phyloP scores from a whole-genome alignment of 2,797 vertebrate species.

The Neomorphus geoffroyi region DNA sequence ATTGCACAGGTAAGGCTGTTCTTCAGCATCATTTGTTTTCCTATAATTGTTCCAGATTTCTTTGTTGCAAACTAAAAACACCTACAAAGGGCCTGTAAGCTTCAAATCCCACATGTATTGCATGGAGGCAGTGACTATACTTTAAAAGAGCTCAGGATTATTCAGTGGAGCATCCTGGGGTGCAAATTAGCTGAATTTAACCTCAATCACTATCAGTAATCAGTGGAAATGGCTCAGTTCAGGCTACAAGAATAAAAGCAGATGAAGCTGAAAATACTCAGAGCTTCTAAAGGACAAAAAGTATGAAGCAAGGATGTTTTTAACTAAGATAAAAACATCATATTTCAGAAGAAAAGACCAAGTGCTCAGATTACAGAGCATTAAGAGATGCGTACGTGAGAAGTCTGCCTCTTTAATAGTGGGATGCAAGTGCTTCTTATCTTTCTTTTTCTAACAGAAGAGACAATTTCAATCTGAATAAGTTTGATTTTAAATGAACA shows the following conservation, averaged over 20 bases:
- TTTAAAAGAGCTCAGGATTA: background rate
- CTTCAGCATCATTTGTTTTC: background rate
- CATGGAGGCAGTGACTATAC: background rate
- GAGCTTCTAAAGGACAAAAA: background rate
- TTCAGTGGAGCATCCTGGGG: background rate
- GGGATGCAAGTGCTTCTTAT: background rate
- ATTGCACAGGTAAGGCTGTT: background rate
- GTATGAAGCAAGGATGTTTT: background rate
- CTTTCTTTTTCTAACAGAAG: background rate
- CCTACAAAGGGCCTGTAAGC: background rate
- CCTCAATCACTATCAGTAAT: background rate
- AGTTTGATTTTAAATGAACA: background rate
- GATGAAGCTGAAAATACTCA: background rate
- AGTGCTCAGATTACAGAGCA: background rate
- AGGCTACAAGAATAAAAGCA: background rate
- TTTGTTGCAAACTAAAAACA: background rate
- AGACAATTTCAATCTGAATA: background rate
- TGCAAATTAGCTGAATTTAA: background rate
- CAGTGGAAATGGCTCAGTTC: background rate
- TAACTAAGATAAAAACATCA: background rate
- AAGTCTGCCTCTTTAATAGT: background rate
- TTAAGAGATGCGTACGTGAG: background rate
- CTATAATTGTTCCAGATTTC: background rate
- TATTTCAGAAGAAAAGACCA: background rate
- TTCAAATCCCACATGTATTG: background rate